These are phyloP conservation scores for Lerista edwardsae DNA, from an alignment of 2,797 vertebrate species.

Conservation along the genomic window DNA sequence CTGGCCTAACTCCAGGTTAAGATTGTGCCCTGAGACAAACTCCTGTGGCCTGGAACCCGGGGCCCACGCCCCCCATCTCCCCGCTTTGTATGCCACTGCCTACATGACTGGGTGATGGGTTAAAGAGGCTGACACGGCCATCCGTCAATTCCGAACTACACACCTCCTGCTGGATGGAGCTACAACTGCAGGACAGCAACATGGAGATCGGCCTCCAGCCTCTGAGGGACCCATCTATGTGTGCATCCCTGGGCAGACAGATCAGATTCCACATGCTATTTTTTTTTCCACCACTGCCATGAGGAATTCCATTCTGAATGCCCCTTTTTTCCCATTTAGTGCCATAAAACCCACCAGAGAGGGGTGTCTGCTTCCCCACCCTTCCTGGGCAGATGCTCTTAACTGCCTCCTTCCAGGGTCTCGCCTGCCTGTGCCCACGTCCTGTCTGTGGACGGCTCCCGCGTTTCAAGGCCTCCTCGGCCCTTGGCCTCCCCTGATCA, in stretches of 20 bases:
- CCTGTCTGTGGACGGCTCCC: not conserved
- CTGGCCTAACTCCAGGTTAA: too few relatives aligned
- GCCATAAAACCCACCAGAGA: not conserved
- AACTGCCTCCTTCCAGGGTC: not conserved
- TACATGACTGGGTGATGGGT: not conserved
- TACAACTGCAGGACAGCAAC: not conserved
- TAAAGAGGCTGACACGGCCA: not conserved
- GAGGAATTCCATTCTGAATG: not conserved
- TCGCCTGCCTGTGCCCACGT: fast-evolving
- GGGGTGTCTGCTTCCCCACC: not conserved
- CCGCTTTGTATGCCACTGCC: too few relatives aligned
- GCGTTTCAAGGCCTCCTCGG: not conserved
- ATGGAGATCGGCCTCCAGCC: not conserved
- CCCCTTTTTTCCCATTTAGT: not conserved
- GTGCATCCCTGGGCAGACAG: not conserved
- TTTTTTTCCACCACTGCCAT: not conserved
- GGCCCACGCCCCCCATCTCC: too few relatives aligned
- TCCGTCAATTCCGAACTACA: not conserved
- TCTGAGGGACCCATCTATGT: too few relatives aligned
- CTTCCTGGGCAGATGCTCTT: not conserved
- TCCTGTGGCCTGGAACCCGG: too few relatives aligned
- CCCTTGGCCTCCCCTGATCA: not conserved
- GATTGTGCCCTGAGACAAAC: too few relatives aligned
- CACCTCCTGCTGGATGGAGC: not conserved
- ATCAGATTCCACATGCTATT: not conserved